Conservation (phyloP, 2,113 vertebrate genomes). For the Seriola rivoliana region DNA sequence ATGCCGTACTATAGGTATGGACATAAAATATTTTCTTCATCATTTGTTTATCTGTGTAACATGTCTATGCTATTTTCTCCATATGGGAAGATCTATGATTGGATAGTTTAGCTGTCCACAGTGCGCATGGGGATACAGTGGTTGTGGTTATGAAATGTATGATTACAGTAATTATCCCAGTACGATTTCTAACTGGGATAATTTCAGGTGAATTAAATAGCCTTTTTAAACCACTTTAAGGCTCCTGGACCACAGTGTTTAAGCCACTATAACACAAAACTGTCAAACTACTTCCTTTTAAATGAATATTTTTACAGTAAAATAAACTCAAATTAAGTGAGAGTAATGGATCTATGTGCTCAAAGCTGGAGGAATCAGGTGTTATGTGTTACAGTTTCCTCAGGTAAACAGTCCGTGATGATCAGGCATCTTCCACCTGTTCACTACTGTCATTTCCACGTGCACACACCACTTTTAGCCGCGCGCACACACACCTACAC, state of each 20-base stretch:
- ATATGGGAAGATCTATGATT: background rate
- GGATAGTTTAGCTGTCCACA: conserved; percentile 8
- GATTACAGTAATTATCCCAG: conserved; percentile 53
- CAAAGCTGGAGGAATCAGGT: conserved; percentile 12
- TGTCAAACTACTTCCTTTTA: background rate
- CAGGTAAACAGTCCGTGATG: conserved; percentile 1
- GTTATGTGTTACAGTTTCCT: background rate
- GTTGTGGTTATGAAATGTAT: conserved; percentile 22
- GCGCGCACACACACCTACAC: conserved; percentile 41
- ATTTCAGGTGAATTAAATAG: conserved; percentile 29
- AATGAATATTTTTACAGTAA: background rate
- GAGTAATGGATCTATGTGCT: background rate
- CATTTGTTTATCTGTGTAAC: background rate
- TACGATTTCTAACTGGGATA: conserved; percentile 17
- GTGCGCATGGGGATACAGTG: conserved; percentile 2
- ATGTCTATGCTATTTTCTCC: background rate
- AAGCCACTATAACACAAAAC: background rate
- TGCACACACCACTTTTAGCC: background rate
- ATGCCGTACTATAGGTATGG: too few species aligned
- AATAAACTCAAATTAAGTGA: background rate
- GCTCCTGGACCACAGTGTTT: background rate
- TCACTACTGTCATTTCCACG: background rate
- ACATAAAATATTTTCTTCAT: background rate
- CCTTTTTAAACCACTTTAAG: conserved; percentile 4
- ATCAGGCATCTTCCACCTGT: conserved; percentile 18